Evolutionary conservation across 2,888 invertebrate species (phyloP).

Genomic region (Pollenia angustigena): DNA sequence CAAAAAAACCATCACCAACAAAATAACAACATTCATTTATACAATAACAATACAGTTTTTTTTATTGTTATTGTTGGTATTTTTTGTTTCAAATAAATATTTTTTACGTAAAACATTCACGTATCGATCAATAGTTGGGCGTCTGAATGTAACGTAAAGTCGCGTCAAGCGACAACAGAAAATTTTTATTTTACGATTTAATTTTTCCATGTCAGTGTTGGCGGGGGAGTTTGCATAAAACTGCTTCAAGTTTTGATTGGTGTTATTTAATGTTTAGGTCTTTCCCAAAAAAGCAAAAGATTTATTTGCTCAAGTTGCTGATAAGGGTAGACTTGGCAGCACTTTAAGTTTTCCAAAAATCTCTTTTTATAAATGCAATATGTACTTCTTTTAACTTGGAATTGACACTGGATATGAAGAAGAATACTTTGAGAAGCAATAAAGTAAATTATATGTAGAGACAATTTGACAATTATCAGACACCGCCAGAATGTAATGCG

Average conservation of each 20-base stretch:
- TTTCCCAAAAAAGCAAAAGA: neutral
- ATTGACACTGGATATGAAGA: too few relatives aligned
- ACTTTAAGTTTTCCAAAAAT: neutral
- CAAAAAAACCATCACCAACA: neutral
- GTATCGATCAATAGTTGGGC: slow-evolving; percentile 63
- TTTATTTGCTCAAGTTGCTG: neutral
- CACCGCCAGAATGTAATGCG: too few relatives aligned
- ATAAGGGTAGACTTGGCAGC: neutral
- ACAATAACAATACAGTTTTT: slow-evolving; percentile 19
- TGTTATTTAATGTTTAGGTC: slow-evolving; percentile 30
- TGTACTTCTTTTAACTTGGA: too few relatives aligned
- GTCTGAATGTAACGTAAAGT: slow-evolving; percentile 7
- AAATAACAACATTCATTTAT: slow-evolving; percentile 33
- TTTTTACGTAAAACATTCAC: slow-evolving; percentile 72
- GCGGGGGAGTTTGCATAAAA: slow-evolving; percentile 25
- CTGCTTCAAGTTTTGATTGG: slow-evolving; percentile 13
- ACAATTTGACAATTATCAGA: too few relatives aligned
- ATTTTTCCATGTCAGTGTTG: neutral
- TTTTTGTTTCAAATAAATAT: slow-evolving; percentile 9
- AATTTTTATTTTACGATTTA: neutral
- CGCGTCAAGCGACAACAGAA: slow-evolving; percentile 28
- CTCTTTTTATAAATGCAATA: too few relatives aligned
- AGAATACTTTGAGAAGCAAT: too few relatives aligned
- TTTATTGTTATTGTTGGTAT: slow-evolving; percentile 18
- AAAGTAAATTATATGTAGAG: too few relatives aligned